Evolutionary conservation across 2,888 invertebrate genomes (phyloP), one percentile per base, ranked within the genome.

Genomic region (Yponomeuta plumbellus): DNA sequence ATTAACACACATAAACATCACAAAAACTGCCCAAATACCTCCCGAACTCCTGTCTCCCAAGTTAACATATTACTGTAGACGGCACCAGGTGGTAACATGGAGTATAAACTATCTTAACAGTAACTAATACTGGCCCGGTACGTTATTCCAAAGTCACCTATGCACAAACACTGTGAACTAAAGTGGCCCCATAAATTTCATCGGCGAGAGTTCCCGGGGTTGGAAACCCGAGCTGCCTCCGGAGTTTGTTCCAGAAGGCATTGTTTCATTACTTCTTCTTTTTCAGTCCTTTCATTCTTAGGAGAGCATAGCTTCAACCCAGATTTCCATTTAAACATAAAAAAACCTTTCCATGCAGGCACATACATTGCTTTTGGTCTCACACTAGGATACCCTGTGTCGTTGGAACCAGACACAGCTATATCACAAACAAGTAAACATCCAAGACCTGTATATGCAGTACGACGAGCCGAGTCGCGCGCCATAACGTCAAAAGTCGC

Each of bases 151-250:
- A 20, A 23, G 61, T 40, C 58, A 58, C 58, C 59, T 66, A 59
- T 66, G 59, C 58, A 59, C 44, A 58, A 57, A 61, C 61, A 44
- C 44, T 22, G 70, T 68, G 74, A 79, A 80, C 81, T 83, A 83
- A 85, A 85, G 85, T 84, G 83, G 76, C 78, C 76, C 81, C 80
- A 88, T 89, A 88, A 88, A 89, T 89, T 86, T 81, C 71, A 74
- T 77, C 78, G 78, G 80, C 81, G 84, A 83, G 86, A 86, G 80
- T 88, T 52, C 5, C 44, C 44, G 44, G 17, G 44, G 44, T 52
- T 52, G 44, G 44, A 5, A 52, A 52, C 44, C 44, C 44, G 44
- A 52, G 6, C 13, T 17, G 44, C 44, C 17, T 17, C 3, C 3
- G 44, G 44, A 17, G 13, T 52, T 52, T 52, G 44, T 52, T 17